Percentiles rank a stretch among this genome's conserved stretches.
Conservation (phyloP, 1,140 invertebrate genomes). For the Melanaphis sacchari region DNA sequence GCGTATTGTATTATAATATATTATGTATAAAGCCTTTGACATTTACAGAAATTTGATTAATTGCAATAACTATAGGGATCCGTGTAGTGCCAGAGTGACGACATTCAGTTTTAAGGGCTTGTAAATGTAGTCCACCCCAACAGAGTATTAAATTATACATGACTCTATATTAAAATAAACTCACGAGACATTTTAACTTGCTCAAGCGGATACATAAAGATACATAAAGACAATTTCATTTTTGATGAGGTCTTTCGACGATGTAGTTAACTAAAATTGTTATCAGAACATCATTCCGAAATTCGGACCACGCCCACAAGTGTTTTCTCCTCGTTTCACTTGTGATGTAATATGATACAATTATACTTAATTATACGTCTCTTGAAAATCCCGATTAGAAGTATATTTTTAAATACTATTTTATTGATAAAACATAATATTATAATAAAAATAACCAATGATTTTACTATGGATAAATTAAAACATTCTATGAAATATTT, state of each 20-base stretch:
- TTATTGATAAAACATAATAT: not conserved
- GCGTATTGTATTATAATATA: not conserved
- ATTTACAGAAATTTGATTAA: not conserved
- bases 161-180: not conserved
- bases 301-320: not conserved
- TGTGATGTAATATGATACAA: not conserved
- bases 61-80: not conserved
- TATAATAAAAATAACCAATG: not conserved
- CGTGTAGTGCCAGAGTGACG: not conserved
- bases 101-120: not conserved
- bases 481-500: not conserved
- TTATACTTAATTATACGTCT: not conserved
- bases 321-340: not conserved
- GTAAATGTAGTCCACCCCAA: not conserved
- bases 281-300: not conserved
- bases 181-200: not conserved
- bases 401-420: not conserved
- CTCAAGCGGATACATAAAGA: not conserved
- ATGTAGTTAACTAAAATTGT: not conserved
- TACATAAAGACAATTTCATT: no score
- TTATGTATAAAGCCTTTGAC: not conserved
- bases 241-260: not conserved
- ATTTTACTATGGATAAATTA: not conserved
- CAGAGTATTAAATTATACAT: not conserved
- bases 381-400: not conserved